Conservation (phyloP, 2,113 vertebrate species). For the Chloebia gouldiae region DNA sequence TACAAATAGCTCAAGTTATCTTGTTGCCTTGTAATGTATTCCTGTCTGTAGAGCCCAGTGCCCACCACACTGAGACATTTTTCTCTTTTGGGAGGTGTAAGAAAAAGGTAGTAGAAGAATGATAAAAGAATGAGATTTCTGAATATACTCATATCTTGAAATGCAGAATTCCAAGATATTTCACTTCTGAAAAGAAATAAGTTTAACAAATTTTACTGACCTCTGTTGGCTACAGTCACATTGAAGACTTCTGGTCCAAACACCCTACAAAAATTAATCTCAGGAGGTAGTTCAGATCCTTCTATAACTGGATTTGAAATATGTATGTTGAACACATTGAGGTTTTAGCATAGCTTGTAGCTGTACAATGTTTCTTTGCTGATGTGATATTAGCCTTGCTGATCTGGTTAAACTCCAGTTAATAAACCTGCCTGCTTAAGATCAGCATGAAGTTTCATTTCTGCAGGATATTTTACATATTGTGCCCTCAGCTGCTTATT, state of each 20-base stretch:
- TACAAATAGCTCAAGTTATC: background rate
- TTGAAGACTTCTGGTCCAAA: background rate
- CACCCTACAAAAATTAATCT: background rate
- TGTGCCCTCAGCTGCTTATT: background rate
- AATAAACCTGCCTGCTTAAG: background rate
- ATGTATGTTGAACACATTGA: background rate
- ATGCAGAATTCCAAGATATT: background rate
- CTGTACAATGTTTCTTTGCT: background rate
- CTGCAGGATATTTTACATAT: background rate
- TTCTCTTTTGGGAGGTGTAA: background rate
- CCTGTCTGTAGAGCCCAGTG: background rate
- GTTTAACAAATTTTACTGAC: background rate
- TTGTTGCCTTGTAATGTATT: background rate
- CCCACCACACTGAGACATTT: background rate
- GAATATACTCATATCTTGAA: background rate
- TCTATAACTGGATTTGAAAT: background rate
- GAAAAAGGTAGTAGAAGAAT: background rate
- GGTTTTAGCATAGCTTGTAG: background rate
- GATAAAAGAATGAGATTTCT: background rate
- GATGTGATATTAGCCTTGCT: background rate
- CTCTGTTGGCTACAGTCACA: background rate
- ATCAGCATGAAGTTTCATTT: background rate
- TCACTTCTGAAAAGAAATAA: background rate
- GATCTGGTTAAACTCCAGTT: background rate
- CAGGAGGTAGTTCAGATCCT: background rate